These are phyloP conservation scores for Saxidomus purpurata DNA, from an alignment of 1,140 invertebrate genomes.

Conservation along the genomic window DNA sequence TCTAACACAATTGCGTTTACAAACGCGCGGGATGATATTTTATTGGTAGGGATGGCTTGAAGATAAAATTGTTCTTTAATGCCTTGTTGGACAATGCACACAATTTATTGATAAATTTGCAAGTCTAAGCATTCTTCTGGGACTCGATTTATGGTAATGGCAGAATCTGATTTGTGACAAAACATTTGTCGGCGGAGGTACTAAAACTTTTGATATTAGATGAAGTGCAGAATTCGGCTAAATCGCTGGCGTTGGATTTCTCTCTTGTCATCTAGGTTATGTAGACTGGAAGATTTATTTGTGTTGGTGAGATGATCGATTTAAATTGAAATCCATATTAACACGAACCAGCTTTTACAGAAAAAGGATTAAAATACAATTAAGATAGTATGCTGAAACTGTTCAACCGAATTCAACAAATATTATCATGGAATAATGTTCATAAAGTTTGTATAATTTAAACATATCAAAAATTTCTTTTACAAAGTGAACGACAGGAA, in stretches of 20 bases:
- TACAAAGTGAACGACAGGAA: no score
- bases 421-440: no score
- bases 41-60: conserved; percentile 16
- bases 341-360: background rate
- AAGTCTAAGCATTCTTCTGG: conserved; percentile 27
- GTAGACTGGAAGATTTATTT: background rate
- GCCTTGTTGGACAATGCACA: conserved; percentile 24
- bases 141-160: conserved; percentile 44
- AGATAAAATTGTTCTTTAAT: conserved; percentile 40
- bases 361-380: no score
- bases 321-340: background rate
- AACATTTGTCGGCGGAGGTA: conserved; percentile 1
- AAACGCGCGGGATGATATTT: conserved; percentile 10
- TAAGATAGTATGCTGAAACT: no score
- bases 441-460: no score
- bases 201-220: conserved; percentile 9
- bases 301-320: background rate
- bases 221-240: background rate
- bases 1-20: conserved; percentile 22
- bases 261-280: background rate
- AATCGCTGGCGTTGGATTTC: background rate
- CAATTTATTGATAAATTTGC: conserved; percentile 55
- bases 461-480: no score
- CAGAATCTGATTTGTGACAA: conserved; percentile 33
- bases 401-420: no score